These are phyloP conservation scores for Orussus abietinus DNA, from an alignment of 1,140 invertebrate genomes.

Conservation along the genomic window DNA sequence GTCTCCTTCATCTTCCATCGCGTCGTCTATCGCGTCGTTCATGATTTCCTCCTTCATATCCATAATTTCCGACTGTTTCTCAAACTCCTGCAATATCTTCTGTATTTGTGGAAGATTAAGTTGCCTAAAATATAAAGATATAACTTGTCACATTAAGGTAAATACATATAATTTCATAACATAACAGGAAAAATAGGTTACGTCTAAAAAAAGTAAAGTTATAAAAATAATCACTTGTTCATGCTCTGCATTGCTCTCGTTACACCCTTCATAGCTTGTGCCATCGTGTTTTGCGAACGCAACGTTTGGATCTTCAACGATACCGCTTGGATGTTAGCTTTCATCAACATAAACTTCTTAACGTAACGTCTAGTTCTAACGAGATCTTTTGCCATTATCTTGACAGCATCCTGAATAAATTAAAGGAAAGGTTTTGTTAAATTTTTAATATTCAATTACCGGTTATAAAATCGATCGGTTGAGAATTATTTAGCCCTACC, in stretches of 20 bases:
- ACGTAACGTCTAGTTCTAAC: slow-evolving; percentile 93
- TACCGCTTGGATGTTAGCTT: slow-evolving; percentile 98
- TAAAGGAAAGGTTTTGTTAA: slow-evolving; percentile 4
- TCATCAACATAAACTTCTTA: slow-evolving; percentile 99
- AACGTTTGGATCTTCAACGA: slow-evolving; percentile 98
- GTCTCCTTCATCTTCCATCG: slow-evolving; percentile 97
- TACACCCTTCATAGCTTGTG: slow-evolving; percentile 98
- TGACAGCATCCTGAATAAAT: slow-evolving; percentile 86
- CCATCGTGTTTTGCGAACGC: slow-evolving; percentile 98
- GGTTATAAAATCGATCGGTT: no score
- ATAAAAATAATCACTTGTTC: slow-evolving; percentile 69
- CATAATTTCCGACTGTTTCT: slow-evolving; percentile 99
- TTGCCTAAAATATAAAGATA: slow-evolving; percentile 58
- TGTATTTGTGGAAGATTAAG: slow-evolving; percentile 99
- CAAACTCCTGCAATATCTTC: slow-evolving; percentile 98
- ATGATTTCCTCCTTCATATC: slow-evolving; percentile 99
- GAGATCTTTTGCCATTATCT: slow-evolving; percentile 99
- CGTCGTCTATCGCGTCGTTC: slow-evolving; percentile 99
- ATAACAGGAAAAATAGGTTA: slow-evolving; percentile 2
- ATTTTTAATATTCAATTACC: slow-evolving; percentile 8
- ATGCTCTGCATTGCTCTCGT: slow-evolving; percentile 98
- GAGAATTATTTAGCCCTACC: no score
- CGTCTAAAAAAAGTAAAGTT: slow-evolving; percentile 10
- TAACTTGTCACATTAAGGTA: slow-evolving; percentile 5
- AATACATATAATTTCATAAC: slow-evolving; percentile 5